Base-by-base conservation (phyloP, 2,888 invertebrate species). In the Ferdinandea cuprea region DNA sequence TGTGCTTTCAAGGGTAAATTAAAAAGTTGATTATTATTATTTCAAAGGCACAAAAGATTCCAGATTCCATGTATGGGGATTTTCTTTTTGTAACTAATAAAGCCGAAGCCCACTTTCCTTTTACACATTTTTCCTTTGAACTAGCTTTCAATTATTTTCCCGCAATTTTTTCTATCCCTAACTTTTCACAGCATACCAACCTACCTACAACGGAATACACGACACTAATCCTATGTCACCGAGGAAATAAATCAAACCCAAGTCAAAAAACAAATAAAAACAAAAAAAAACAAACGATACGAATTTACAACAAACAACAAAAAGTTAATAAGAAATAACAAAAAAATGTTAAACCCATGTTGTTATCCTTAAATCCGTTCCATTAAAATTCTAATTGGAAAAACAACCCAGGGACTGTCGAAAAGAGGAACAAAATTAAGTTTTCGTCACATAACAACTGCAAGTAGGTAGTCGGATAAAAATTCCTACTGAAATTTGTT, bases 371-470 rank as follows among this genome's bases (percentile, higher is more conserved):
- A 32, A 28, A 46, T 61, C 15, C 19, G 54, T 77, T 71, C 37
- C 44, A 65, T 73, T 48, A 30, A 30, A 56, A 58, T 35, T 66
- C 65, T 59, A 78, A 78, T 72, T 78, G 50, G 32, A 69, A 71
- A 42, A 0, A 13, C 25, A 42, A 50, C 9, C 17, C 9, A 76
- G 59, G 52, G 44, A 59, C 59, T 28, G 7, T 21, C 9, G 58
- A 37, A 6, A 42, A 6, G 7, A 42, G 15, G 15, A 42, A 42
- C n/a, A 48, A 6, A 48, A 48, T 2, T 28, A 13, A 44, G 19
- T 21, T 44, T 9, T 8, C 3, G n/a, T n/a, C n/a, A n/a, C n/a
- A n/a, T n/a, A n/a, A 17, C 9, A 17, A 42, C 13, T 42, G 8
- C 15, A 42, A 8, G 4, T 15, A 13, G 9, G 2, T 19, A 25